Conservation (phyloP, 2,113 vertebrate genomes). For the Hippolais icterina region DNA sequence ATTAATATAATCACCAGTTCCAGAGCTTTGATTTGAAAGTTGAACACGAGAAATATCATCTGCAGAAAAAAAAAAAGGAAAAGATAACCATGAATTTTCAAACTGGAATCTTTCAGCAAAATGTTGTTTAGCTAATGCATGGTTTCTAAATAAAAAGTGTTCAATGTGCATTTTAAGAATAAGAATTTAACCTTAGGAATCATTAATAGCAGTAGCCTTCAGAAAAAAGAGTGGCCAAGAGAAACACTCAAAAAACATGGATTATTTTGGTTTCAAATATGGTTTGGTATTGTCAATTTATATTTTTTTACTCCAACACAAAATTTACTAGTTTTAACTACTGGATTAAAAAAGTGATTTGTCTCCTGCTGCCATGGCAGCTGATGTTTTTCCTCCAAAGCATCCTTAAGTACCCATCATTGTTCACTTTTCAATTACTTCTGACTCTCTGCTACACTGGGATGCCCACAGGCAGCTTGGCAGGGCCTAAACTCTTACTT, state of each 20-base stretch:
- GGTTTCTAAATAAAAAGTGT: not conserved
- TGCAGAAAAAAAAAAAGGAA: slow-evolving; percentile 43
- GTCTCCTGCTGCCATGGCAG: not conserved
- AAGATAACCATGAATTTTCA: not conserved
- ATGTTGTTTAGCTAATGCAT: not conserved
- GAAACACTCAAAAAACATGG: not conserved
- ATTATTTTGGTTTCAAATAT: not conserved
- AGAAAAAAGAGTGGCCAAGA: not conserved
- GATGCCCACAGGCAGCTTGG: not conserved
- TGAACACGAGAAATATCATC: slow-evolving; percentile 94
- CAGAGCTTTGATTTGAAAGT: slow-evolving; percentile 80
- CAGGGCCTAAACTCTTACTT: not conserved
- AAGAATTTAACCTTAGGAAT: not conserved
- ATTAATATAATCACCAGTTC: slow-evolving; percentile 91
- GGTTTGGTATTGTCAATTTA: not conserved
- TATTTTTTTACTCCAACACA: not conserved
- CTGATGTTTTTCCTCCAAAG: not conserved
- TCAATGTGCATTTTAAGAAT: not conserved
- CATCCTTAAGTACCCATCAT: not conserved
- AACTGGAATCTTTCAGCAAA: not conserved
- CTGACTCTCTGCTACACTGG: not conserved
- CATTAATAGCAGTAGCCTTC: not conserved
- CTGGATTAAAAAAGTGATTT: not conserved
- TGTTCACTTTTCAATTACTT: not conserved
- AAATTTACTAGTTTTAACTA: not conserved